A percentile compares a stretch with the other conserved stretches of the same genome.
phyloP scores from a whole-genome alignment of 2,113 vertebrate genomes.

The Proterorhinus semilunaris region DNA sequence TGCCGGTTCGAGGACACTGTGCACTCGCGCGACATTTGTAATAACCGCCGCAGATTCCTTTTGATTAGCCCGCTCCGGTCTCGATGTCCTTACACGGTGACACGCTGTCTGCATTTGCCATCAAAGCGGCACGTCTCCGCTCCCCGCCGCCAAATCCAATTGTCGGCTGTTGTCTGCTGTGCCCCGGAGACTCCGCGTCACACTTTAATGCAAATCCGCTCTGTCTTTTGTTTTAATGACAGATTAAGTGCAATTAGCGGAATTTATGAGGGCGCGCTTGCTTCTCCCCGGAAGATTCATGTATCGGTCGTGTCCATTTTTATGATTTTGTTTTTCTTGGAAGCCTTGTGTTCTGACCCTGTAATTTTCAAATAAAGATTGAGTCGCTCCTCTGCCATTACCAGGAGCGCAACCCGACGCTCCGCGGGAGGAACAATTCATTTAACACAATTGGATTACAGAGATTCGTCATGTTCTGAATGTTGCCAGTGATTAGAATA shows the following conservation, averaged over 20 bases:
- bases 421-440: background rate
- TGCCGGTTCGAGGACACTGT: conserved; percentile 52
- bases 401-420: background rate
- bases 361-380: conserved; percentile 13
- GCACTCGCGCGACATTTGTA: conserved; percentile 68
- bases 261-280: conserved; percentile 33
- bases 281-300: conserved; percentile 38
- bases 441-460: conserved; percentile 3
- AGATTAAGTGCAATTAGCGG: conserved; percentile 61
- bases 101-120: conserved; percentile 59
- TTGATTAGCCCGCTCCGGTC: conserved; percentile 58
- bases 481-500: background rate
- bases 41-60: conserved; percentile 64
- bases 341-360: conserved; percentile 7
- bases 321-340: conserved; percentile 22
- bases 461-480: background rate
- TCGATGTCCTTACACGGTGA: conserved; percentile 61
- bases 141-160: conserved; percentile 61
- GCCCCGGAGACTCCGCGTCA: conserved; percentile 51
- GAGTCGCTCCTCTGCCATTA: background rate
- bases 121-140: conserved; percentile 55
- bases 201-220: conserved; percentile 62
- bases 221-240: conserved; percentile 68
- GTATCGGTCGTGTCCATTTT: conserved; percentile 7
- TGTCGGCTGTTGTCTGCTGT: conserved; percentile 62